These are phyloP conservation scores for Junonia oenone DNA, from an alignment of 2,888 invertebrate genomes.

Conservation along the genomic window DNA sequence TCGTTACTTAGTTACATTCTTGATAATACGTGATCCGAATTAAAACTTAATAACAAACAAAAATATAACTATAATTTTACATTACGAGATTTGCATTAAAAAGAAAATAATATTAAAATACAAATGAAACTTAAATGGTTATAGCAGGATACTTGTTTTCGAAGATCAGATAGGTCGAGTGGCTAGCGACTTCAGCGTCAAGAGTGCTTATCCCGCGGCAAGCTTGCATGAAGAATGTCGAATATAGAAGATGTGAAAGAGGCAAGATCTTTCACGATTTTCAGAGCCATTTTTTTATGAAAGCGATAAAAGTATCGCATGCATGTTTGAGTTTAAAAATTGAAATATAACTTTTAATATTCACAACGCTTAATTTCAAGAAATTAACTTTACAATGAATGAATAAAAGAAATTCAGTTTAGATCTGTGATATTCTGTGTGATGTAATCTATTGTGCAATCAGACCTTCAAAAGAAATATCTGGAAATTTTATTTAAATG, in stretches of 20 bases:
- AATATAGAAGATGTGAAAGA: slow-evolving; percentile 24
- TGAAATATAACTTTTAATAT: not conserved
- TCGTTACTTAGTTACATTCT: too few relatives aligned
- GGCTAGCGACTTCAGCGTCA: slow-evolving; percentile 23
- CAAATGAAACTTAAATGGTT: slow-evolving; percentile 21
- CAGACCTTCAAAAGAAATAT: not conserved
- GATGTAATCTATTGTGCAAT: too few relatives aligned
- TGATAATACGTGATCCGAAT: too few relatives aligned
- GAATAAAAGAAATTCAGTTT: too few relatives aligned
- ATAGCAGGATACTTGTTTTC: slow-evolving; percentile 24
- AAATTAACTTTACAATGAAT: too few relatives aligned
- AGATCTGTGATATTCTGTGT: too few relatives aligned
- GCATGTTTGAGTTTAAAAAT: not conserved
- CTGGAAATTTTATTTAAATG: not conserved
- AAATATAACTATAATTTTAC: not conserved
- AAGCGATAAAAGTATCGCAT: not conserved
- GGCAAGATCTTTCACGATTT: slow-evolving; percentile 20
- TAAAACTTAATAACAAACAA: too few relatives aligned
- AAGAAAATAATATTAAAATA: slow-evolving; percentile 4
- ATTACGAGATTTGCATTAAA: not conserved
- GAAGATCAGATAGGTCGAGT: slow-evolving; percentile 31
- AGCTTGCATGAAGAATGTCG: slow-evolving; percentile 26
- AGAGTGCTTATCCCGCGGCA: slow-evolving; percentile 23
- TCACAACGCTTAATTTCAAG: too few relatives aligned
- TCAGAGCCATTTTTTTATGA: slow-evolving; percentile 1